Evolutionary conservation across 2,113 vertebrate species (phyloP).

Genomic region (Colinus virginianus): DNA sequence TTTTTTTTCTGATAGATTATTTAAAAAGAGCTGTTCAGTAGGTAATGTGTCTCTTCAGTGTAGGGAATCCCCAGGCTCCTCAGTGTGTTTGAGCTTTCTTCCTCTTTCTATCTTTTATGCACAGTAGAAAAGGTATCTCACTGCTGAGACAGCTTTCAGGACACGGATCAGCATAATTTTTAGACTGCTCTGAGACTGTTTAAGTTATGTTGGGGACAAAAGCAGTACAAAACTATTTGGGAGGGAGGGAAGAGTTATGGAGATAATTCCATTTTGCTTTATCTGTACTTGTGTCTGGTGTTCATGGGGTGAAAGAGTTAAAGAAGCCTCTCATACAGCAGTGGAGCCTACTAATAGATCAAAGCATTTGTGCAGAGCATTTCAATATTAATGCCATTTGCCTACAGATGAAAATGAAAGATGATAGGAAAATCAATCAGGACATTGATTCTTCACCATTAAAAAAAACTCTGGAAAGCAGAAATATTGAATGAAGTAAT

Average conservation of each 20-base stretch:
- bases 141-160: not conserved
- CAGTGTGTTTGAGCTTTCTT: not conserved
- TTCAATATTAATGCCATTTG: slow-evolving; percentile 43
- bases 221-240: not conserved
- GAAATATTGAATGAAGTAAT: slow-evolving; percentile 10
- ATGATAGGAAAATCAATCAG: slow-evolving; percentile 32
- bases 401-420: slow-evolving; percentile 27
- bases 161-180: not conserved
- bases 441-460: slow-evolving; percentile 39
- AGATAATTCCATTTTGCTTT: not conserved
- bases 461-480: slow-evolving; percentile 1
- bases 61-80: not conserved
- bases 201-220: not conserved
- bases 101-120: not conserved
- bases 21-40: slow-evolving; percentile 7
- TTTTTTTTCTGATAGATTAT: not conserved
- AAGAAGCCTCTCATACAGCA: not conserved
- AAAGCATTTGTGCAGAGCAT: not conserved
- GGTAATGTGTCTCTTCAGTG: not conserved
- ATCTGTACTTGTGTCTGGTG: not conserved
- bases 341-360: not conserved
- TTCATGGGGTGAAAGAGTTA: not conserved
- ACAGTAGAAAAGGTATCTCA: not conserved
- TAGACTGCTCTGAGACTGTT: not conserved
- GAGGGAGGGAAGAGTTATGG: not conserved